Base-by-base conservation (phyloP, 1,140 invertebrate genomes). In the Dufourea novaeangliae region DNA sequence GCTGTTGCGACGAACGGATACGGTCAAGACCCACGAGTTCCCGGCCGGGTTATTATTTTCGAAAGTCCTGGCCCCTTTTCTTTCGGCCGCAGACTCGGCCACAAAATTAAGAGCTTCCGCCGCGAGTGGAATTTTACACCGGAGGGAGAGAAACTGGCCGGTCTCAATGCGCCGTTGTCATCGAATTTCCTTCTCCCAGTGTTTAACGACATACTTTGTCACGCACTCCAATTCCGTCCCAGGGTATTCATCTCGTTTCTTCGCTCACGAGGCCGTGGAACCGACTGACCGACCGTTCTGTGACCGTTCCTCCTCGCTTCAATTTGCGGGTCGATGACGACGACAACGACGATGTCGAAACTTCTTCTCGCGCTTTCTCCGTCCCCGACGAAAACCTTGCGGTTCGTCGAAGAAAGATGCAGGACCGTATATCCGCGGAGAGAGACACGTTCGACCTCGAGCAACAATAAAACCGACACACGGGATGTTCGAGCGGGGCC, bases 51-150 rank as follows among this genome's bases (percentile, higher is more conserved):
- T 41, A 29, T 68, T 29, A 41, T 79, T 84, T 76, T 72, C 57
- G 75, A 73, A 83, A 79, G 66, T 44, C n/a, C 22, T 66, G 25
- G 41, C 22, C 46, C 41, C 29, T 68, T 72, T 61, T 68, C 64
- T 27, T 22, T 57, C 44, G 68, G 71, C 78, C 83, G 52, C 82
- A 83, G 39, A 68, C 74, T 59, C 64, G 54, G 83, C 78, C 78
- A 39, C 83, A 67, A 87, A 86, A 87, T 87, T 80, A 86, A 86
- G 82, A 85, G 74, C 79, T 88, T 87, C 86, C 85, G 85, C 74
- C 57, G 64, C 57, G 64, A 70, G 39, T 78, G 44, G 68, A 78
- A 78, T 54, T 71, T 66, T 32, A 46, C 10, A 68, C 41, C 46
- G 17, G 1, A 10, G 39, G 29, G 44, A 63, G 69, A 66, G 75